Evolutionary conservation across 2,113 vertebrate species (phyloP).

Genomic region (Hippocampus barbouri): DNA sequence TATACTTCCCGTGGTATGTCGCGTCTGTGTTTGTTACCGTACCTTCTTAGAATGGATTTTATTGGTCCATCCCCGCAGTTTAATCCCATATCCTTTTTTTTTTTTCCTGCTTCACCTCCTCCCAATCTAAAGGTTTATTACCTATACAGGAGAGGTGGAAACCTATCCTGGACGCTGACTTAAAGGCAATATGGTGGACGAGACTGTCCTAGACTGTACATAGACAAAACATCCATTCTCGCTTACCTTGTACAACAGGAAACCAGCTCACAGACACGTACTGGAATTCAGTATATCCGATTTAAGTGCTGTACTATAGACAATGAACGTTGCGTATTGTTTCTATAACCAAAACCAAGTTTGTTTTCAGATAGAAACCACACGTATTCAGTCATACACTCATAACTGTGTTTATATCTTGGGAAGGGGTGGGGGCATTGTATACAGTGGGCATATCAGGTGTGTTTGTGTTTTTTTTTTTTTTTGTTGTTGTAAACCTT

Average conservation of each 20-base stretch:
- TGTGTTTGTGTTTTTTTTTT: constrained; percentile 41
- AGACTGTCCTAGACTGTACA: constrained; percentile 71
- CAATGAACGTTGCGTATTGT: constrained; percentile 70
- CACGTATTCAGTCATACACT: constrained; percentile 65
- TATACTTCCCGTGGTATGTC: constrained; percentile 28
- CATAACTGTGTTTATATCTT: constrained; percentile 59
- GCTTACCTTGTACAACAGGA: constrained; percentile 67
- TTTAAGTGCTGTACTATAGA: constrained; percentile 72
- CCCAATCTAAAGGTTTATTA: constrained; percentile 31
- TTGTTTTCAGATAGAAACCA: constrained; percentile 70
- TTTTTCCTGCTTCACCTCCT: constrained; percentile 27
- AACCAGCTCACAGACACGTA: constrained; percentile 71
- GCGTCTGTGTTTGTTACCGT: constrained; percentile 31
- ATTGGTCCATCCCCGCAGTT: constrained; percentile 38
- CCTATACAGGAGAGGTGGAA: constrained; percentile 22
- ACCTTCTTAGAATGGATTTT: constrained; percentile 31
- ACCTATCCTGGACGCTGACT: constrained; percentile 57
- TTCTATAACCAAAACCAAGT: constrained; percentile 77
- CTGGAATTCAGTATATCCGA: constrained; percentile 68
- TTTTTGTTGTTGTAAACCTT: constrained; percentile 44
- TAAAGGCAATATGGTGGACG: constrained; percentile 70
- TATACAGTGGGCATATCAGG: constrained; percentile 65
- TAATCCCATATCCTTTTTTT: constrained; percentile 30
- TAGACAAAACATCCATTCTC: constrained; percentile 71
- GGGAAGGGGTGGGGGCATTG: constrained; percentile 42